Evolutionary conservation across 1,140 invertebrate species (phyloP).

Genomic region (Penaeus chinensis): DNA sequence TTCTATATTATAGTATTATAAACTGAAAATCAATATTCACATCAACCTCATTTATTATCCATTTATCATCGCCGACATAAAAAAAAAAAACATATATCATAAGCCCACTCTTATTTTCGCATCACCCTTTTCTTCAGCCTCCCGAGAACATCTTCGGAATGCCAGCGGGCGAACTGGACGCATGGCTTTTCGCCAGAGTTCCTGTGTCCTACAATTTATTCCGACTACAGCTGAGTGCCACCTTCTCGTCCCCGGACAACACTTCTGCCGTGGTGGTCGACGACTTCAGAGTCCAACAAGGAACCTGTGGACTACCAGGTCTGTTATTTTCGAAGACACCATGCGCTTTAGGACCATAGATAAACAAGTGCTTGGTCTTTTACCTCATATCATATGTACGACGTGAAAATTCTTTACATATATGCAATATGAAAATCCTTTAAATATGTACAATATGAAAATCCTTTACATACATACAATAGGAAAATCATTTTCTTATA

Average conservation of each 20-base stretch:
- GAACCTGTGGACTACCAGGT: constrained; percentile 50
- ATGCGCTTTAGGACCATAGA: neutral
- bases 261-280: constrained; percentile 47
- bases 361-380: neutral
- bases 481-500: no score
- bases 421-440: neutral
- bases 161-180: constrained; percentile 13
- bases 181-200: constrained; percentile 43
- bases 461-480: no score
- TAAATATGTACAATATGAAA: neutral
- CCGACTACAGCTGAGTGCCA: constrained; percentile 28
- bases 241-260: constrained; percentile 21
- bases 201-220: constrained; percentile 14
- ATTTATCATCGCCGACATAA: no score
- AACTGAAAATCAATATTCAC: no score
- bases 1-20: no score
- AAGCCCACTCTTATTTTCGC: neutral
- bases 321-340: neutral
- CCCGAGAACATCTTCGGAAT: constrained; percentile 22
- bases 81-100: neutral
- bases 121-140: constrained; percentile 14
- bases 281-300: constrained; percentile 43
- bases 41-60: no score
- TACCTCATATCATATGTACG: neutral
- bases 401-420: constrained; percentile 4